Conservation (phyloP, 2,888 invertebrate genomes). For the Agonopterix arenella region DNA sequence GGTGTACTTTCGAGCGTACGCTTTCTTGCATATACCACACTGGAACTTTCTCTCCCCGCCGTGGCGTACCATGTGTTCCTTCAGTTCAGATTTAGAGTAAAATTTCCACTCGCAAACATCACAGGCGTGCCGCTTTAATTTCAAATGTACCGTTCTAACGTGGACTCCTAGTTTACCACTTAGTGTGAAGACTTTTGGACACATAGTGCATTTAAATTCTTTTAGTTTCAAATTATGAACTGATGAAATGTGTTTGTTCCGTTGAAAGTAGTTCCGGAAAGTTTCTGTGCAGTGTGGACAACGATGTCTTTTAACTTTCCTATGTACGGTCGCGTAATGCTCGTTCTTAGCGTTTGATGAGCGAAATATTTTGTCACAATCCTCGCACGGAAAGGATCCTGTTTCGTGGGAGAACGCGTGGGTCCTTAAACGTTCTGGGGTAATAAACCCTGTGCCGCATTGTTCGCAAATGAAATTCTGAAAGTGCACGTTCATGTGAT, state of each 20-base stretch:
- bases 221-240: constrained; percentile 57
- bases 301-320: constrained; percentile 55
- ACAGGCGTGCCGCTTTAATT: constrained; percentile 59
- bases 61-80: constrained; percentile 72
- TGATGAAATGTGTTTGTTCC: constrained; percentile 54
- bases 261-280: constrained; percentile 61
- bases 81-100: constrained; percentile 71
- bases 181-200: constrained; percentile 52
- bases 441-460: constrained; percentile 61
- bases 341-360: constrained; percentile 63
- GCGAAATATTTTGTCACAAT: constrained; percentile 66
- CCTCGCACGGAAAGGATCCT: constrained; percentile 56
- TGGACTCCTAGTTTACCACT: constrained; percentile 60
- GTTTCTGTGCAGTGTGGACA: constrained; percentile 60
- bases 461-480: constrained; percentile 65
- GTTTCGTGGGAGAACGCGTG: constrained; percentile 57
- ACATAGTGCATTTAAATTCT: constrained; percentile 57
- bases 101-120: constrained; percentile 72
- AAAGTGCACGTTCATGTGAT: constrained; percentile 68
- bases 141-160: constrained; percentile 57
- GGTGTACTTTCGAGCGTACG: constrained; percentile 64
- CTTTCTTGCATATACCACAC: constrained; percentile 68
- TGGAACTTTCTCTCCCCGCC: constrained; percentile 68
- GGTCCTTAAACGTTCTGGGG: constrained; percentile 50
- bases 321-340: constrained; percentile 67